Conservation (phyloP, 2,113 vertebrate genomes). For the Paradisaea rubra region DNA sequence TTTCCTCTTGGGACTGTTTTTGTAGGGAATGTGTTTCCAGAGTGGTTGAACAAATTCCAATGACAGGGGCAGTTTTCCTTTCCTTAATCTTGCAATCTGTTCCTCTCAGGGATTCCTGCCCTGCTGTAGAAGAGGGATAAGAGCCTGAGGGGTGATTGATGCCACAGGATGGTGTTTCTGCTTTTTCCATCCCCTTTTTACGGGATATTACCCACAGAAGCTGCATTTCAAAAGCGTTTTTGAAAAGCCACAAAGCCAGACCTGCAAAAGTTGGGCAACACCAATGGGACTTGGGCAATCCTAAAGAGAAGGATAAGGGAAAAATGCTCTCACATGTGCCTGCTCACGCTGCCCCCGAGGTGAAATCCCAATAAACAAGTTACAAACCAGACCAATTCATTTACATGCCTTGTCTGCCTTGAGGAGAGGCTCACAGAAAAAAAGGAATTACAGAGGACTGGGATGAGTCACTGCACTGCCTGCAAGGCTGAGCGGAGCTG, state of each 20-base stretch:
- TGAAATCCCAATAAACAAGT: not conserved
- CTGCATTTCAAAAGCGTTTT: not conserved
- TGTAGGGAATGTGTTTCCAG: not conserved
- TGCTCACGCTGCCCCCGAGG: not conserved
- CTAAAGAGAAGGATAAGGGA: not conserved
- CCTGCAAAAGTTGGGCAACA: not conserved
- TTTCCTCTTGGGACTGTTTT: not conserved
- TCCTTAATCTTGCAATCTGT: not conserved
- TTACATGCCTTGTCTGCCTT: not conserved
- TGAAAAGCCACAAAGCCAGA: not conserved
- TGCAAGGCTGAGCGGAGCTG: not conserved
- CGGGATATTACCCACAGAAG: not conserved
- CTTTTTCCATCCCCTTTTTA: not conserved
- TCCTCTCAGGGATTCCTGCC: not conserved
- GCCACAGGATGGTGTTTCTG: fast-evolving
- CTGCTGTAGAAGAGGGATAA: not conserved
- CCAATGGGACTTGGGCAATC: not conserved
- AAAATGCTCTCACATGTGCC: not conserved
- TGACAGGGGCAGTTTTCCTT: not conserved
- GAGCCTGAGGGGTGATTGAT: not conserved
- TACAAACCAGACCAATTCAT: not conserved
- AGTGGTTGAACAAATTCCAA: not conserved
- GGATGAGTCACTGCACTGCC: not conserved
- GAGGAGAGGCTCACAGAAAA: not conserved
- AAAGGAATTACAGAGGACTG: not conserved